Evolutionary conservation across 1,140 invertebrate genomes (phyloP).

Genomic region (Ditylenchus dipsaci): DNA sequence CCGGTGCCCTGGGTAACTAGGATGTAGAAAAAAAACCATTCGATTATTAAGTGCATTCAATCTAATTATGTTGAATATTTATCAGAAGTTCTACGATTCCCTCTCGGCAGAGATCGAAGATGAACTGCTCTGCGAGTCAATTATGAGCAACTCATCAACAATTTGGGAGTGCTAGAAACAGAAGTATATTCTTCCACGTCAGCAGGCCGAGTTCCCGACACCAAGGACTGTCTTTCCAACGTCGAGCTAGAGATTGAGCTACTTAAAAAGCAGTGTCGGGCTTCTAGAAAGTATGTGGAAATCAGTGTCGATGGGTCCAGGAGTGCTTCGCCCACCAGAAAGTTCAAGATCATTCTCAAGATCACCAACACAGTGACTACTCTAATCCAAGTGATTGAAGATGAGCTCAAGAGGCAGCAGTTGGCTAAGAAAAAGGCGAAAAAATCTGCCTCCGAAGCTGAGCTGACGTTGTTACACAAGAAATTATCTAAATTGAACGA

Average conservation of each 20-base stretch:
- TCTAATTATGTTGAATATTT: not conserved
- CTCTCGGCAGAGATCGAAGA: constrained; percentile 27
- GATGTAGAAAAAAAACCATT: too few relatives aligned
- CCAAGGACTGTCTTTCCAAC: not conserved
- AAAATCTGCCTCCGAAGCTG: constrained; percentile 7
- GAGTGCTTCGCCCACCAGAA: constrained; percentile 7
- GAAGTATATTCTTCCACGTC: constrained; percentile 9
- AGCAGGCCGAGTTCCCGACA: constrained; percentile 12
- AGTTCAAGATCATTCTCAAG: constrained; percentile 20
- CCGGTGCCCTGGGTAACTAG: too few relatives aligned
- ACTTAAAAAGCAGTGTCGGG: constrained; percentile 29
- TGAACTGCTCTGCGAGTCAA: constrained; percentile 20
- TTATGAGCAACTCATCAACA: constrained; percentile 23
- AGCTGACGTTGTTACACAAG: constrained; percentile 14
- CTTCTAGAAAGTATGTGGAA: constrained; percentile 19
- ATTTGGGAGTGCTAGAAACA: constrained; percentile 11
- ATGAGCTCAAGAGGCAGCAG: not conserved
- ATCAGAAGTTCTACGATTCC: constrained; percentile 6
- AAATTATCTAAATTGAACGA: constrained; percentile 23
- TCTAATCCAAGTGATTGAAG: constrained; percentile 23
- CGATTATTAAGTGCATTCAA: too few relatives aligned
- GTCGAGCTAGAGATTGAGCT: constrained; percentile 30
- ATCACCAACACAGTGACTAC: constrained; percentile 30
- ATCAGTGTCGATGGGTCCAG: constrained; percentile 26
- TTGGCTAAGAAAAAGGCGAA: not conserved